These are phyloP conservation scores for Otus sunia DNA, from an alignment of 2,113 vertebrate species.

Conservation along the genomic window DNA sequence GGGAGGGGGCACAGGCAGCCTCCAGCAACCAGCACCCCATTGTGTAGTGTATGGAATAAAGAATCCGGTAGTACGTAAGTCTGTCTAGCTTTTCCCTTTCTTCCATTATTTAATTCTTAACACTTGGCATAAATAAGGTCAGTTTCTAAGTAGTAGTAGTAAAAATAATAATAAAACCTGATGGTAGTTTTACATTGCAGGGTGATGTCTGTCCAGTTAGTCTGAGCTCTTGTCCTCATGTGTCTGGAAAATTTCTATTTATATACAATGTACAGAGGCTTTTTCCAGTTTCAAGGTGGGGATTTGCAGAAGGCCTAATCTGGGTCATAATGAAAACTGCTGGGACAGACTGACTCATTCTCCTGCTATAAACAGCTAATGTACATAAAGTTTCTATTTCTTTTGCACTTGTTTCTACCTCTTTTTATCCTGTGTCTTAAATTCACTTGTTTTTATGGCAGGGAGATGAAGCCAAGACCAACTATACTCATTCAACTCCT, in stretches of 20 bases:
- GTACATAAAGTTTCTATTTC: background rate
- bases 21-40: background rate
- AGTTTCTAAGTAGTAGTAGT: background rate
- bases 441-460: background rate
- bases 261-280: background rate
- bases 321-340: background rate
- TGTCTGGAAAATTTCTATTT: conserved; percentile 39
- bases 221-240: background rate
- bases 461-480: background rate
- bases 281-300: conserved; percentile 39
- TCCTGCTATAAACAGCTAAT: background rate
- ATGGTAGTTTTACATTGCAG: background rate
- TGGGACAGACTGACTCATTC: background rate
- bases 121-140: background rate
- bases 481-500: background rate
- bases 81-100: background rate
- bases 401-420: background rate
- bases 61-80: background rate
- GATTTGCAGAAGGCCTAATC: background rate
- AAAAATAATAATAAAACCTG: background rate
- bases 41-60: background rate
- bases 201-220: background rate
- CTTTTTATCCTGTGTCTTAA: background rate
- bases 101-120: background rate
- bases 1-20: background rate